phyloP scores from a whole-genome alignment of 2,797 vertebrate genomes.

The Crypturellus tataupa region DNA sequence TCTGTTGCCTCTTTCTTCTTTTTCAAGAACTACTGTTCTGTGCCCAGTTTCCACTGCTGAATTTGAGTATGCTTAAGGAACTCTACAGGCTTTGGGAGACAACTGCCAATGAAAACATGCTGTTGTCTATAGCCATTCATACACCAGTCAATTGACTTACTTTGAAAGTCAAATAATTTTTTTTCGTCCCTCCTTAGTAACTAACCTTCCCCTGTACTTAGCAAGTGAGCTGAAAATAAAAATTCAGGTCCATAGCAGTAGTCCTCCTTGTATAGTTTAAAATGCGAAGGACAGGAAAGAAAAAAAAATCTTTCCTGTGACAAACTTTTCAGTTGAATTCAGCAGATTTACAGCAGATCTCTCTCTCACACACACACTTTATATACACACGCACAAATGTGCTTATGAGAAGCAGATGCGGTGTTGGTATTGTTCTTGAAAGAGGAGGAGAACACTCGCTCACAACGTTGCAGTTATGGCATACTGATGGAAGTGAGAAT shows the following conservation, averaged over 20 bases:
- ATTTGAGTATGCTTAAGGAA: not conserved
- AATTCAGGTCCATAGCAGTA: not conserved
- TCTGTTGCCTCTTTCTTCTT: not conserved
- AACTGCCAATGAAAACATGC: not conserved
- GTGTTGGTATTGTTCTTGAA: slow-evolving; percentile 60
- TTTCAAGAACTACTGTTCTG: not conserved
- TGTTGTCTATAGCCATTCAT: not conserved
- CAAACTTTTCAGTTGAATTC: slow-evolving; percentile 55
- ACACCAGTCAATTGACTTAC: fast-evolving
- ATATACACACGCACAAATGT: slow-evolving; percentile 53
- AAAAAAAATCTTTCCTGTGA: not conserved
- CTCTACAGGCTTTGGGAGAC: not conserved
- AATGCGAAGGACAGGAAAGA: not conserved
- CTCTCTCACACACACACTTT: not conserved
- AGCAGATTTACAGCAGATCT: slow-evolving; percentile 57
- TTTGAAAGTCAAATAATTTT: not conserved
- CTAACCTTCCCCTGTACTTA: not conserved
- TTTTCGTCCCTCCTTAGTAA: not conserved
- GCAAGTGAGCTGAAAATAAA: not conserved
- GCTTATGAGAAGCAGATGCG: slow-evolving; percentile 82
- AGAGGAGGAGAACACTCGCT: slow-evolving; percentile 49
- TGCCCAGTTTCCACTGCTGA: not conserved
- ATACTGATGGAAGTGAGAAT: slow-evolving; percentile 16
- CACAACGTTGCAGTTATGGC: not conserved
- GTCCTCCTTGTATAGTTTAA: not conserved